Base-by-base conservation (phyloP, 2,797 vertebrate genomes). In the Uromys caudimaculatus region DNA sequence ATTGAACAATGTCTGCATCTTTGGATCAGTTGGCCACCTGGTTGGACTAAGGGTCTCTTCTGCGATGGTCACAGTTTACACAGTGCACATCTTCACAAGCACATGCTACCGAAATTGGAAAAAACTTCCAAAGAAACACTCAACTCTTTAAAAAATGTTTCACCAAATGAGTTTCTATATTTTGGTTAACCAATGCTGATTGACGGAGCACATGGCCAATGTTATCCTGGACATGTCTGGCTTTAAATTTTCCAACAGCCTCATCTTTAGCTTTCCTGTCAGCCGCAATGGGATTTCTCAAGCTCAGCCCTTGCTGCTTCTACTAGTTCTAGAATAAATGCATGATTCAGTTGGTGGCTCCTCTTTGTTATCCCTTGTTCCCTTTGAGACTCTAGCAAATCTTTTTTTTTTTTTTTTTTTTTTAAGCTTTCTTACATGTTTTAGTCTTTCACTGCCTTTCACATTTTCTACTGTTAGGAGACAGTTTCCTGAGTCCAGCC, bases 251-350 rank as follows among this genome's bases (percentile, higher is more conserved):
- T 6, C 5, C 41, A 29, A 75, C 2, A 52, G 14, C 5, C 5
- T 94, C 5, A 41, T 7, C 24, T 91, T 67, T 73, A 13, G 9
- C 77, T 94, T 89, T 19, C 73, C n/a, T 86, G 3, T 86, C 12
- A 67, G 9, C 21, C 88, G 47, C 58, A n/a, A 32, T 44, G 8
- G 8, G 67, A 78, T 85, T 73, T 90, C 77, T 90, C 41, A 84
- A 67, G 38, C 16, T 62, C 38, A 81, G 6, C 10, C 27, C 35
- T 38, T 7, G 29, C 16, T 2, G 54, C 47, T 91, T 89, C 41
- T 12, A 41, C n/a, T 71, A 44, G 19, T 93, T 95, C 29, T 75
- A 73, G 67, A 81, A 79, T 94, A 84, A 91, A 86, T 8, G 76
- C n/a, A 27, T 60, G 58, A 38, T 19, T 92, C 62, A 71, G 50